A percentile compares a stretch with the other conserved stretches of the same genome.
Evolutionary conservation across 2,113 vertebrate genomes (phyloP).

Genomic region (Mixornis gularis): DNA sequence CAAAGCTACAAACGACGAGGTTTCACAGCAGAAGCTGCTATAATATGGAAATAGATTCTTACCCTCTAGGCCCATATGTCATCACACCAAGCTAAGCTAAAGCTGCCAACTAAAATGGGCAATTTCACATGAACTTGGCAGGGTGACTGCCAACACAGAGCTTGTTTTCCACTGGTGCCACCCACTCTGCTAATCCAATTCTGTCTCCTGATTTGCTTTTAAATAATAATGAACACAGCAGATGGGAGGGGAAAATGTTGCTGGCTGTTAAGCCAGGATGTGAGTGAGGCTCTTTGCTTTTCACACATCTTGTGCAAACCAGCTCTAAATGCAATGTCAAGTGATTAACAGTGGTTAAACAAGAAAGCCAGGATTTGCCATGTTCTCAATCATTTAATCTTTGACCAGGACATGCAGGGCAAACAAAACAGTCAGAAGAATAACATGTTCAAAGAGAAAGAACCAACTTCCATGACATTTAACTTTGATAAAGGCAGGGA

Average conservation of each 20-base stretch:
- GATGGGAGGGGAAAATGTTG: conserved; percentile 29
- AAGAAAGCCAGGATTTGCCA: conserved; percentile 20
- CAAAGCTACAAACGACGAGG: not conserved
- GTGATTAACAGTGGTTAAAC: conserved; percentile 27
- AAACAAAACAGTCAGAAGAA: not conserved
- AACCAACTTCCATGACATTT: not conserved
- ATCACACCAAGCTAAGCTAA: conserved; percentile 1
- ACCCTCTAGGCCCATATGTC: conserved; percentile 33
- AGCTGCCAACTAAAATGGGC: conserved; percentile 33
- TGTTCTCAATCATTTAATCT: not conserved
- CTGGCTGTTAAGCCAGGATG: not conserved
- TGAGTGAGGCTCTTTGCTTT: not conserved
- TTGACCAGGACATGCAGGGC: not conserved
- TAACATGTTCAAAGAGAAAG: not conserved
- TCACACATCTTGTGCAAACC: conserved; percentile 37
- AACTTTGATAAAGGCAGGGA: not conserved
- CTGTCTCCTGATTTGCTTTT: conserved; percentile 40
- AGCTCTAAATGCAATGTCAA: conserved; percentile 32
- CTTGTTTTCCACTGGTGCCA: conserved; percentile 48
- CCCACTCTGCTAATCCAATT: conserved; percentile 47
- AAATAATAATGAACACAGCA: conserved; percentile 43
- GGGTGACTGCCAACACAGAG: conserved; percentile 3
- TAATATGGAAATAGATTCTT: conserved; percentile 45
- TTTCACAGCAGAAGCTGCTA: conserved; percentile 15
- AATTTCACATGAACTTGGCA: conserved; percentile 33